phyloP scores from a whole-genome alignment of 2,888 invertebrate species.

The Polydesmus complanatus region DNA sequence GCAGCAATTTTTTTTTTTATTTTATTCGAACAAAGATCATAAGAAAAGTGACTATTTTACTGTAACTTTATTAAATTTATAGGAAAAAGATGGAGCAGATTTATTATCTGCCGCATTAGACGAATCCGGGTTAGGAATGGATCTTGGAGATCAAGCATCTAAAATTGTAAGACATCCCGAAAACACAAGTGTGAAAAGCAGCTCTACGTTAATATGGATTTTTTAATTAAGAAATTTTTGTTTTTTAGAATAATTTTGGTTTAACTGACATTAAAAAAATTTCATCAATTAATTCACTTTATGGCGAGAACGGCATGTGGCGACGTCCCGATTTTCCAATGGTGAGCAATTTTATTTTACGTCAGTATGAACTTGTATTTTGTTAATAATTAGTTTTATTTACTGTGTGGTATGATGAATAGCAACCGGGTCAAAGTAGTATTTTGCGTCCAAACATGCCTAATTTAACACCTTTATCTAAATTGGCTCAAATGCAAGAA shows the following conservation, averaged over 20 bases:
- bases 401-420: no score
- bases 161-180: neutral
- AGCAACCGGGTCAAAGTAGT: no score
- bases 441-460: neutral
- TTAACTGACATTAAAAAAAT: no score
- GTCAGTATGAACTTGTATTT: neutral
- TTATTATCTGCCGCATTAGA: slow-evolving; percentile 26
- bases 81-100: slow-evolving; percentile 19
- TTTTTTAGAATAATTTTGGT: no score
- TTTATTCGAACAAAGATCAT: no score
- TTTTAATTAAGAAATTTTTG: no score
- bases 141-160: slow-evolving; percentile 9
- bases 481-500: neutral
- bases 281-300: no score
- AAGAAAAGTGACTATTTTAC: no score
- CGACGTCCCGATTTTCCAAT: neutral
- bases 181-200: neutral
- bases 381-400: no score
- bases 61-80: no score
- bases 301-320: neutral
- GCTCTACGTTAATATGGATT: no score
- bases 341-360: neutral
- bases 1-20: no score
- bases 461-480: neutral
- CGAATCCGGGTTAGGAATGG: slow-evolving; percentile 24